Evolutionary conservation across 2,888 invertebrate species (phyloP).

Genomic region (Clostera curtula): DNA sequence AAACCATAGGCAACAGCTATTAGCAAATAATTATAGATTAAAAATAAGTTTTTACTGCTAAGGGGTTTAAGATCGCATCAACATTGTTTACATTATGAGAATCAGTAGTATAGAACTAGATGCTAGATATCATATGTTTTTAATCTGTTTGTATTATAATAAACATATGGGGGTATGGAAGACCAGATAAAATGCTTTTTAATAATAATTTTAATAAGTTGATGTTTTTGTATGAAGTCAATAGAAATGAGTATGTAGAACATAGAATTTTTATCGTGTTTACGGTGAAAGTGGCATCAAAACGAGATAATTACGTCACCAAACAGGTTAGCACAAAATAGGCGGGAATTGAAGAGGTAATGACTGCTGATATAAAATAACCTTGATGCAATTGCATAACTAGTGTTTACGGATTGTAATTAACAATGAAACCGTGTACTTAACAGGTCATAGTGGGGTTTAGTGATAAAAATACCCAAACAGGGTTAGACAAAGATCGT

Average conservation of each 20-base stretch:
- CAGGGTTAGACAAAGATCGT: constrained; percentile 40
- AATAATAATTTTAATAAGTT: not conserved
- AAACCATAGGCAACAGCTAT: no score
- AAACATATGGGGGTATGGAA: no score
- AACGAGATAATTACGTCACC: constrained; percentile 53
- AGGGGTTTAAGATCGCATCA: no score
- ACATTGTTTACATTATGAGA: no score
- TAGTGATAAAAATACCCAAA: constrained; percentile 41
- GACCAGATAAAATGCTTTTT: not conserved
- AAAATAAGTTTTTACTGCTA: no score
- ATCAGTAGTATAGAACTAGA: no score
- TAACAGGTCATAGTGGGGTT: constrained; percentile 19
- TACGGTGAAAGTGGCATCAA: constrained; percentile 50
- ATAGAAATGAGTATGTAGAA: not conserved
- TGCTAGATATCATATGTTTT: no score
- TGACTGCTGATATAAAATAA: constrained; percentile 26
- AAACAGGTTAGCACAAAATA: constrained; percentile 39
- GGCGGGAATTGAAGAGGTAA: constrained; percentile 46
- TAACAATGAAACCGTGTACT: constrained; percentile 16
- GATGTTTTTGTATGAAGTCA: not conserved
- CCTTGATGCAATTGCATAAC: constrained; percentile 44
- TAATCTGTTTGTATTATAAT: no score
- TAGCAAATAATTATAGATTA: no score
- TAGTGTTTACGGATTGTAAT: constrained; percentile 38
- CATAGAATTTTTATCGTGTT: constrained; percentile 7